Conservation (phyloP, 2,113 vertebrate species). For the Myxocyprinus asiaticus region DNA sequence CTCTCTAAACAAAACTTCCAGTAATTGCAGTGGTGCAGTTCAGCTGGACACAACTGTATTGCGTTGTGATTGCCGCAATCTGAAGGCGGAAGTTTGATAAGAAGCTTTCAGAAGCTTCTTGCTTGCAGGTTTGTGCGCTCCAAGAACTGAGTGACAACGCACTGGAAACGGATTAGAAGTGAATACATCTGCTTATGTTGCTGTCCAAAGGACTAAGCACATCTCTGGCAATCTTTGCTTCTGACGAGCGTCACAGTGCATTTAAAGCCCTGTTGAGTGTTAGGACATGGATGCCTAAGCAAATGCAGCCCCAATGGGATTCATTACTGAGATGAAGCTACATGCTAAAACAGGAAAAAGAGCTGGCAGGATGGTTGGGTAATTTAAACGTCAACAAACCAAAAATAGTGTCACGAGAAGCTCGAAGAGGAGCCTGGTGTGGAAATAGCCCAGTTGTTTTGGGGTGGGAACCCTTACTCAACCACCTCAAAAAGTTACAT, state of each 20-base stretch:
- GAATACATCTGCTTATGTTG: too few species aligned
- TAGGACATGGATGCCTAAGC: too few species aligned
- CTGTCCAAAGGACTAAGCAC: too few species aligned
- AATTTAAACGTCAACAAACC: slow-evolving; percentile 50
- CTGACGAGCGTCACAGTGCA: neutral
- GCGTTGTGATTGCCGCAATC: neutral
- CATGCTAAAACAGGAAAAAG: slow-evolving; percentile 40
- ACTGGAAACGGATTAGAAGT: neutral
- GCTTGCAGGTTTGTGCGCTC: neutral
- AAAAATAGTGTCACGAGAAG: slow-evolving; percentile 45
- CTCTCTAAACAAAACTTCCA: neutral
- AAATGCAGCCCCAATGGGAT: slow-evolving; percentile 33
- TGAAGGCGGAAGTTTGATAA: neutral
- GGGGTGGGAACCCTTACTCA: too few species aligned
- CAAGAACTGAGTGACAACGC: neutral
- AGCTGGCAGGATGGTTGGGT: slow-evolving; percentile 7
- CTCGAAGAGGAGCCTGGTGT: neutral
- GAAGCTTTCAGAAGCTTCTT: slow-evolving; percentile 14
- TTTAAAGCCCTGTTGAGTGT: neutral
- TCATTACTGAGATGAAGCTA: slow-evolving; percentile 43
- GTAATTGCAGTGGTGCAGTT: neutral
- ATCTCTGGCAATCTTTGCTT: too few species aligned
- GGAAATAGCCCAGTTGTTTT: too few species aligned
- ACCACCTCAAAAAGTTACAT: too few species aligned
- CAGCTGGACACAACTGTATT: neutral